Evolutionary conservation across 2,888 invertebrate genomes (phyloP), one percentile per base, ranked within the genome.

Genomic region (Melinaea marsaeus): DNA sequence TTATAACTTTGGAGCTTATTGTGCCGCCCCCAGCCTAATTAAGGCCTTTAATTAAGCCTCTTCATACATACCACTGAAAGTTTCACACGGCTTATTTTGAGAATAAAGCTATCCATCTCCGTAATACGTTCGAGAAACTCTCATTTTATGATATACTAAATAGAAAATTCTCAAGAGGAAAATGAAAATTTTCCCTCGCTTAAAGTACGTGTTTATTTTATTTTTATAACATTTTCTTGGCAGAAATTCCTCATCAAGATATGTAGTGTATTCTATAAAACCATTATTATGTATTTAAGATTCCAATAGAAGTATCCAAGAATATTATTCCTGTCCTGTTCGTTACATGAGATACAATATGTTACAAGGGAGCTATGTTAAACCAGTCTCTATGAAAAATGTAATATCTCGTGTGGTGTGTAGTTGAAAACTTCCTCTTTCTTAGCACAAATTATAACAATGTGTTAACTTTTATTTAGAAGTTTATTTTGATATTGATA

Each of bases 31-130:
- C 70, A 69, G 75, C 71, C 79, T 81, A 83, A 86, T 86, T 82
- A 86, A 78, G 76, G 76, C 77, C 82, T 81, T 82, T 84, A 84
- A 84, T 85, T 83, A 86, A 81, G 76, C 77, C 71, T 73, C 74
- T 79, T 75, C 73, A 74, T 73, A 72, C 65, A 69, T 70, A 68
- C 73, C 69, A 61, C 68, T 71, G 68, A 72, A 76, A 74, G 75
- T 72, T 72, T 70, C 71, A 71, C 71, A 73, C 70, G 69, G 62
- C 67, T 69, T 72, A 69, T 70, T 65, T 69, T 68, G 60, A 58
- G 55, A 63, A 61, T 66, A 61, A 56, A 58, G 60, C 60, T 56
- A 63, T 58, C 51, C 32, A 32, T 51, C 32, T 9, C 32, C 9
- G 51, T 51, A 32, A 51, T 51, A 51, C 51, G 51, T 51, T 51